Base-by-base conservation (phyloP, 2,888 invertebrate genomes). In the Scaptomyza caliginosa region DNA sequence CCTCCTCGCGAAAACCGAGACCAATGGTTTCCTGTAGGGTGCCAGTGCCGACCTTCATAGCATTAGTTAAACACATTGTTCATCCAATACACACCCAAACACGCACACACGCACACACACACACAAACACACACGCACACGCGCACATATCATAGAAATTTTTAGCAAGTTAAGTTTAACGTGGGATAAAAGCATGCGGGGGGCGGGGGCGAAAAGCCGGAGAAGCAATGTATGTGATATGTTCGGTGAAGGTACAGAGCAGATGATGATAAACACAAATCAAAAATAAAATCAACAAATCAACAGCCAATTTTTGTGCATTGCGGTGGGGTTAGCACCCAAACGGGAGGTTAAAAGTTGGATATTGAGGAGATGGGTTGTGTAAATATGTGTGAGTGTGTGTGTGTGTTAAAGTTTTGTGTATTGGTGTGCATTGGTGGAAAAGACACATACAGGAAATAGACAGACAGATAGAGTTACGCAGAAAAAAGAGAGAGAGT, bases 1-100 rank as follows among this genome's bases (percentile, higher is more conserved):
- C 96, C 91, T 96, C 96, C 89, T 95, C 94, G 55, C 93, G 93
- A 89, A 94, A 94, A 63, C 93, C 94, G 67, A 93, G 92, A 52
- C 90, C 91, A 78, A 92, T 90, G 71, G 91, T 89, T 90, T 92
- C 92, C 90, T 91, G 91, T 88, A 91, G 90, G 88, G 90, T 92
- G 86, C 93, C 93, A 88, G 91, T 92, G 82, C 92, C 92, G 84
- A 92, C 92, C 91, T 91, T 91, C 83, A 90, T 85, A 86, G 85
- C 77, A 89, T 89, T 89, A 89, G 89, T 88, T 81, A 72, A 60
- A 72, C 70, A 74, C 70, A 67, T 57, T 82, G 68, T 78, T 74
- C 85, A 79, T 46, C 82, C 73, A 81, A 66, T 28, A 68, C 75
- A 81, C 63, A 56, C 43, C 51, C 50, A 69, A 45, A 56, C n/a